Evolutionary conservation across 2,888 invertebrate species (phyloP).

Genomic region (Zaprionus obscuricornis): DNA sequence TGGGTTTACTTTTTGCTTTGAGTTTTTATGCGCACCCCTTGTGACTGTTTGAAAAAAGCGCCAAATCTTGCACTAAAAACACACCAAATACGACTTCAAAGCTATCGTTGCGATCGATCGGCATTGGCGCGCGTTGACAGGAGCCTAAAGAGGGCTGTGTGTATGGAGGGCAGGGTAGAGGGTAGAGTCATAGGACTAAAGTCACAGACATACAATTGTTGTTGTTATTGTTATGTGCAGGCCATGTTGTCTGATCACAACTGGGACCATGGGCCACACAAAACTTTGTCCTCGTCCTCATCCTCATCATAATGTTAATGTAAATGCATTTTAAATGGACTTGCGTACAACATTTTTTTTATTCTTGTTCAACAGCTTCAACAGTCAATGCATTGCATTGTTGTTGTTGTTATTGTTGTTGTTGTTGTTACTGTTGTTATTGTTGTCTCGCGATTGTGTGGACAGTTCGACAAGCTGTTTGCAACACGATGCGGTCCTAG

Average conservation of each 20-base stretch:
- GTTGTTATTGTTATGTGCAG: slow-evolving; percentile 54
- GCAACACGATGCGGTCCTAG: slow-evolving; percentile 79
- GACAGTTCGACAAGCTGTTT: slow-evolving; percentile 80
- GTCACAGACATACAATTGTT: slow-evolving; percentile 49
- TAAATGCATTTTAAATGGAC: slow-evolving; percentile 82
- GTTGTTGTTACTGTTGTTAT: slow-evolving; percentile 18
- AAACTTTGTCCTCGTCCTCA: slow-evolving; percentile 27
- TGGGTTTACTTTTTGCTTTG: slow-evolving; percentile 5
- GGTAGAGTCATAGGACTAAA: slow-evolving; percentile 8
- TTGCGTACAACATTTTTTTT: slow-evolving; percentile 75
- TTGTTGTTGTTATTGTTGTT: slow-evolving; percentile 44
- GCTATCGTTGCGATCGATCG: slow-evolving; percentile 81
- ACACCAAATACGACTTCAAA: slow-evolving; percentile 82
- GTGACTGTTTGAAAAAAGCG: slow-evolving; percentile 79
- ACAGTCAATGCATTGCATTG: slow-evolving; percentile 24
- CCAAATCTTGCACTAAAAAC: slow-evolving; percentile 82
- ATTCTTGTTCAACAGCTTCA: slow-evolving; percentile 21
- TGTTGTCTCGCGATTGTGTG: slow-evolving; percentile 71
- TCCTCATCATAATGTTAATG: slow-evolving; percentile 82
- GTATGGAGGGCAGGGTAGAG: neutral
- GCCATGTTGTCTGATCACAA: slow-evolving; percentile 5
- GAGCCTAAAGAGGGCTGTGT: neutral
- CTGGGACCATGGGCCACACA: slow-evolving; percentile 44
- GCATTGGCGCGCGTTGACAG: slow-evolving; percentile 63
- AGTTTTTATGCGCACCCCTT: slow-evolving; percentile 50